A percentile compares a stretch with the other conserved stretches of the same genome.
These are phyloP conservation scores for Lophius americanus DNA, from an alignment of 2,797 vertebrate genomes.

Conservation along the genomic window DNA sequence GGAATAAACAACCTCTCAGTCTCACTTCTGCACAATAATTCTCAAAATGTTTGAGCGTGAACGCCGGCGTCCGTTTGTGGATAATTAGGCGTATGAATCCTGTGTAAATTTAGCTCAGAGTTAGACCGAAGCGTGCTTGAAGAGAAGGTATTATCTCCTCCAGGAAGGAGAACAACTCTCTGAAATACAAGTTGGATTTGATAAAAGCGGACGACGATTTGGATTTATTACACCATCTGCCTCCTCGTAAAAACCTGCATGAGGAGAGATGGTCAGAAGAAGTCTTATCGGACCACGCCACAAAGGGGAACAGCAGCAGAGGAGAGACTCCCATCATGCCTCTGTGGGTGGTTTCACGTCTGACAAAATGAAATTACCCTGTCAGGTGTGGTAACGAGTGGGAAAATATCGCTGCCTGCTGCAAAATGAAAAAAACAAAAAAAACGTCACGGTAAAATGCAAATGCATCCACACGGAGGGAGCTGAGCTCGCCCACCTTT, in stretches of 20 bases:
- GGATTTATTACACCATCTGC: constrained; percentile 18
- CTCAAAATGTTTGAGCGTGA: background rate
- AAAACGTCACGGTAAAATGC: constrained; percentile 13
- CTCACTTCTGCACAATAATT: constrained; percentile 11
- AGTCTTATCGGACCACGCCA: constrained; percentile 35
- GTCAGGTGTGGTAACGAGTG: constrained; percentile 21
- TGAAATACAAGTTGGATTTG: constrained; percentile 14
- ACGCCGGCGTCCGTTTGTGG: constrained; percentile 2
- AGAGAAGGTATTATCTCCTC: background rate
- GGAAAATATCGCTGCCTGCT: constrained; percentile 25
- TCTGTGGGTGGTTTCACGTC: constrained; percentile 6
- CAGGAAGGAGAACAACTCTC: background rate
- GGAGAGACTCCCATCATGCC: constrained; percentile 8
- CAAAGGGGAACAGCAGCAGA: constrained; percentile 16
- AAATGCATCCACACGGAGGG: constrained; percentile 3
- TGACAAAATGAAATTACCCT: constrained; percentile 16
- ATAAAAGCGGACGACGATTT: constrained; percentile 19
- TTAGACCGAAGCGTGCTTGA: no score
- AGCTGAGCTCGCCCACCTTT: no score
- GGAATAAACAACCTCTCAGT: constrained; percentile 21
- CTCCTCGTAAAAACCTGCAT: constrained; percentile 32
- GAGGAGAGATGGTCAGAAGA: constrained; percentile 5
- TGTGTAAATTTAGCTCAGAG: constrained; percentile 2
- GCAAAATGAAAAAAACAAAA: background rate
- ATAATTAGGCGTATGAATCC: background rate